Conservation (phyloP, 2,113 vertebrate genomes). For the Misgurnus mizolepis region DNA sequence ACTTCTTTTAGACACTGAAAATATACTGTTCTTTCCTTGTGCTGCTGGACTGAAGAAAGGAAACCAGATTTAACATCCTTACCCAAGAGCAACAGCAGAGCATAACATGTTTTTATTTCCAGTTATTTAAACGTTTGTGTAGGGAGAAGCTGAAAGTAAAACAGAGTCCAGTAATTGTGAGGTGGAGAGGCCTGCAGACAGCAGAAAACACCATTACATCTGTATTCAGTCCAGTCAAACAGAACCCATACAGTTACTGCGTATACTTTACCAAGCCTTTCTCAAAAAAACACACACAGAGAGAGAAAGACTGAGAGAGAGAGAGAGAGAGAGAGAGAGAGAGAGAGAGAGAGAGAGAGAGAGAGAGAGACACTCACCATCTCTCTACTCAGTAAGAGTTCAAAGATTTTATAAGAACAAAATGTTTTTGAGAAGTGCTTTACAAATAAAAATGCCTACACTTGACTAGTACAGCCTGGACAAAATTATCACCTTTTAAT, state of each 20-base stretch:
- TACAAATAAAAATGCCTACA: background rate
- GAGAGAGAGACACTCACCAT: too few species aligned
- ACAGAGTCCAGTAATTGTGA: slow-evolving; percentile 39
- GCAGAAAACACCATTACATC: slow-evolving; percentile 25
- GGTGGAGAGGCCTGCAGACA: slow-evolving; percentile 27
- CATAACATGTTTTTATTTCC: slow-evolving; percentile 46
- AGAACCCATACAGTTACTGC: slow-evolving; percentile 43
- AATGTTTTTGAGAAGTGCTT: too few species aligned
- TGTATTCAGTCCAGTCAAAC: slow-evolving; percentile 46
- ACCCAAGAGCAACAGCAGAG: slow-evolving; percentile 31
- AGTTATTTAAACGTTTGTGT: slow-evolving; percentile 38
- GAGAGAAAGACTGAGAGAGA: background rate
- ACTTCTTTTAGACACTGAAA: background rate
- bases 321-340: background rate
- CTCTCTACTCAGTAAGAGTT: too few species aligned
- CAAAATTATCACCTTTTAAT: slow-evolving; percentile 22
- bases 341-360: background rate
- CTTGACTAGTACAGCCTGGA: background rate
- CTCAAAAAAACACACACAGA: background rate
- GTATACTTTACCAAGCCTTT: slow-evolving; percentile 39
- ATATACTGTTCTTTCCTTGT: background rate
- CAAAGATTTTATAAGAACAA: too few species aligned
- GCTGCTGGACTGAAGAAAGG: slow-evolving; percentile 5
- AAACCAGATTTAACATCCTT: slow-evolving; percentile 38
- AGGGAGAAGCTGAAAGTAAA: slow-evolving; percentile 31